phyloP scores from a whole-genome alignment of 2,113 vertebrate genomes.

The Mustela lutreola region DNA sequence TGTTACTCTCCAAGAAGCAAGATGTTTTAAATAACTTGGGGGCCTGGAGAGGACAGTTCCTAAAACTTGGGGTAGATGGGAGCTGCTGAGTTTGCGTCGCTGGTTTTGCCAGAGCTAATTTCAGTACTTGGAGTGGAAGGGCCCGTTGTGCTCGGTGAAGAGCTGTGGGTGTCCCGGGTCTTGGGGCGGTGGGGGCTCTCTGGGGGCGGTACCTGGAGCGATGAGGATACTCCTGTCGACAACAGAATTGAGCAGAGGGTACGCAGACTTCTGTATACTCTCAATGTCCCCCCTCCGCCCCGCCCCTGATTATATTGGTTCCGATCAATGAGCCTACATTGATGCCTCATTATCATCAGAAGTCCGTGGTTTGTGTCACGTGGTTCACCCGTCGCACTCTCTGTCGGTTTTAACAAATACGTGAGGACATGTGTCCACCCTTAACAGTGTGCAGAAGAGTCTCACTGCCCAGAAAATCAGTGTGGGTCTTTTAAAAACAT shows the following conservation, averaged over 20 bases:
- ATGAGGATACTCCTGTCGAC: not conserved
- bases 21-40: not conserved
- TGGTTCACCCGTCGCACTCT: too few relatives aligned
- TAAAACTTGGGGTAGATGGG: not conserved
- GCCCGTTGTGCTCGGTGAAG: not conserved
- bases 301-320: too few relatives aligned
- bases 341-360: accelerated
- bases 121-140: slow-evolving; percentile 30
- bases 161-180: not conserved
- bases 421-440: not conserved
- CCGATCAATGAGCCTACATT: accelerated
- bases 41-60: not conserved
- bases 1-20: not conserved
- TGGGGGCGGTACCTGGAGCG: not conserved
- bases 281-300: not conserved
- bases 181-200: not conserved
- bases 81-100: not conserved
- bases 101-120: not conserved
- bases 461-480: not conserved
- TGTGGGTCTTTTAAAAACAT: not conserved
- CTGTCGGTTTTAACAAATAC: not conserved
- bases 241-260: not conserved
- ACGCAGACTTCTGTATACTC: not conserved
- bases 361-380: accelerated
- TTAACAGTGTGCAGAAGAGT: not conserved